Base-by-base conservation (phyloP, 2,888 invertebrate species). In the Pemphredon lugubris region DNA sequence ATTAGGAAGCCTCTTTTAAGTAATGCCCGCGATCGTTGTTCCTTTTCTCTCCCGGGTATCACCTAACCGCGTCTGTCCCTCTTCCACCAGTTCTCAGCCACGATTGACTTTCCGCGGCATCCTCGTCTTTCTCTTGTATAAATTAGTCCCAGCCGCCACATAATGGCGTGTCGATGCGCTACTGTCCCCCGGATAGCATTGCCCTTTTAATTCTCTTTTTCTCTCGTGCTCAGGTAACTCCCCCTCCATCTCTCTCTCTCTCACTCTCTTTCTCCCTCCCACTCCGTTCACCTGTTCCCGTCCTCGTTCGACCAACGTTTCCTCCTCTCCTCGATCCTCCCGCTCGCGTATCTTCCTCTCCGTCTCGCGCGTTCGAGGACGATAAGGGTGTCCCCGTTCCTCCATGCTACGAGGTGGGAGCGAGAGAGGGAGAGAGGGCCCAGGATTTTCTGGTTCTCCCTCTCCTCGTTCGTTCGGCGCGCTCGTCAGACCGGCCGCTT, bases 81-180 rank as follows among this genome's bases (percentile, higher is more conserved):
- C 34, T 34, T 37, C 18, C 30, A 59, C 64, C 61, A 30, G 65
- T n/a, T n/a, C n/a, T n/a, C 73, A 40, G 50, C 60, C 67, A 59
- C 79, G 79, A 73, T 78, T 82, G 82, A 85, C 85, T 86, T 87
- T 86, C 79, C 82, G 83, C 83, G 82, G 84, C 83, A 77, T 88
- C 84, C 83, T 86, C 84, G 85, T 88, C 86, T 86, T 86, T 85
- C 87, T 77, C 87, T 89, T 89, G 89, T 89, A 89, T 89, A 89
- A 89, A 89, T 89, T 89, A 89, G 89, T 89, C 89, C 86, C 85
- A 84, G 86, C 86, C 88, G 87, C 86, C 88, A 88, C 88, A 89
- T 89, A 89, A 89, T 89, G 87, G 89, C 87, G 89, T 89, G 89
- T 89, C 88, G 89, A 89, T 89, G 87, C 86, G 89, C 89, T 89